Evolutionary conservation across 1,140 invertebrate genomes (phyloP), one percentile per base, ranked within the genome.

Genomic region (Zaprionus davidi): DNA sequence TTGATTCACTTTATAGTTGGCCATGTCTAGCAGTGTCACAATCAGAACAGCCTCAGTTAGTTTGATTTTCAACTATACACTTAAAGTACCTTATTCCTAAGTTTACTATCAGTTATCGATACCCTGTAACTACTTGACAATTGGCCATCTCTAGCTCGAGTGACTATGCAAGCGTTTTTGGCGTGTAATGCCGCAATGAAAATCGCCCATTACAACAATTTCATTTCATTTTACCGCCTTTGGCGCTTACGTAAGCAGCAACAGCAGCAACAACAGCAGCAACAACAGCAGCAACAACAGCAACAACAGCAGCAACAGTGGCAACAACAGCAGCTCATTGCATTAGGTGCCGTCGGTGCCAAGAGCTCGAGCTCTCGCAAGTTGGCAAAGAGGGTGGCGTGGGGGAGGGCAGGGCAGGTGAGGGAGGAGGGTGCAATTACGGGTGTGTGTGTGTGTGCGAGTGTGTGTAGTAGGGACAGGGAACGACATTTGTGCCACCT

Each of bases 161-260:
- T 46, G 46, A 65, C 68, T 71, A 53, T 76, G 60, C 71, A 78
- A 78, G 76, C 74, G 58, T 71, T 76, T 62, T 59, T 78, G 75
- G 82, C 78, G 82, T 87, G 84, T 82, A 82, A 78, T 82, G 78
- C 81, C 83, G 83, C 84, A 83, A 81, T 81, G 84, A 88, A 86
- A 87, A 87, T 87, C 84, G 84, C 74, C 84, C 80, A 87, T 87
- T 87, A 87, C 85, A 87, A 87, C 84, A 87, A 88, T 87, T 87
- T 87, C 78, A 87, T 87, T 87, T 87, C 78, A 86, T 86, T 86
- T 86, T 59, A 78, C 83, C 83, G 84, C 84, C 85, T 87, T 82
- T 76, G 57, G 75, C 65, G 74, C 78, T 87, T 87, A 87, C 84
- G 84, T 87, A 87, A 87, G 84, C 68, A 66, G n/a, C 68, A 15